phyloP scores from a whole-genome alignment of 2,888 invertebrate genomes.

The Noctua janthina region DNA sequence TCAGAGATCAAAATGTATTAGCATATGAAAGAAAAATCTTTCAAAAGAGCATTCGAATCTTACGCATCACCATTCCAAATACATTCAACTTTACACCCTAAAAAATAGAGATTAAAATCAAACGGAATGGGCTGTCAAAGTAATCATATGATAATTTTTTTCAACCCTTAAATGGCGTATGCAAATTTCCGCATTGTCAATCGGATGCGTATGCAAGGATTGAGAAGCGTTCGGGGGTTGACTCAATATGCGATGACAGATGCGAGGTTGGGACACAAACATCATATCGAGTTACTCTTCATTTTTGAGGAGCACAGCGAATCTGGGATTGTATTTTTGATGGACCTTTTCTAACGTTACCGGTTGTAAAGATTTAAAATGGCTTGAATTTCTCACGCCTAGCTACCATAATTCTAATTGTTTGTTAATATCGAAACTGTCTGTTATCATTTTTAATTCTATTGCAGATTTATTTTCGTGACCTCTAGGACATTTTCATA shows the following conservation, averaged over 20 bases:
- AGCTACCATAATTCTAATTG: constrained; percentile 11
- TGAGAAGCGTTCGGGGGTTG: constrained; percentile 77
- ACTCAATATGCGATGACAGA: constrained; percentile 88
- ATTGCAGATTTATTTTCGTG: neutral
- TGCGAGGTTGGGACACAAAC: constrained; percentile 80
- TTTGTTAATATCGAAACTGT: neutral
- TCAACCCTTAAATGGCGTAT: constrained; percentile 87
- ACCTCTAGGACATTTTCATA: neutral
- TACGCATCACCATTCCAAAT: constrained; percentile 43
- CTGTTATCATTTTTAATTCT: neutral
- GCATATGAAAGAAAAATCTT: constrained; percentile 48
- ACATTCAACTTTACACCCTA: constrained; percentile 49
- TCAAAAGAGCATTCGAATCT: constrained; percentile 77
- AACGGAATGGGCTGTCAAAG: constrained; percentile 45
- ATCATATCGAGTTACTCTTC: constrained; percentile 79
- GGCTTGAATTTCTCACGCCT: constrained; percentile 41
- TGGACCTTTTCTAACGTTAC: constrained; percentile 49
- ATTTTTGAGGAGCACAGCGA: constrained; percentile 64
- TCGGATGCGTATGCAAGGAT: constrained; percentile 73
- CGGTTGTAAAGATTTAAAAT: constrained; percentile 12
- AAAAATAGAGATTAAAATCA: constrained; percentile 62
- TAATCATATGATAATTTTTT: constrained; percentile 80
- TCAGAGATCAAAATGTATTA: constrained; percentile 14
- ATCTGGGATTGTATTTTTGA: constrained; percentile 52
- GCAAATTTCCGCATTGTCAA: constrained; percentile 82